phyloP scores from a whole-genome alignment of 1,140 invertebrate genomes.

The Hypsibius dujardini region DNA sequence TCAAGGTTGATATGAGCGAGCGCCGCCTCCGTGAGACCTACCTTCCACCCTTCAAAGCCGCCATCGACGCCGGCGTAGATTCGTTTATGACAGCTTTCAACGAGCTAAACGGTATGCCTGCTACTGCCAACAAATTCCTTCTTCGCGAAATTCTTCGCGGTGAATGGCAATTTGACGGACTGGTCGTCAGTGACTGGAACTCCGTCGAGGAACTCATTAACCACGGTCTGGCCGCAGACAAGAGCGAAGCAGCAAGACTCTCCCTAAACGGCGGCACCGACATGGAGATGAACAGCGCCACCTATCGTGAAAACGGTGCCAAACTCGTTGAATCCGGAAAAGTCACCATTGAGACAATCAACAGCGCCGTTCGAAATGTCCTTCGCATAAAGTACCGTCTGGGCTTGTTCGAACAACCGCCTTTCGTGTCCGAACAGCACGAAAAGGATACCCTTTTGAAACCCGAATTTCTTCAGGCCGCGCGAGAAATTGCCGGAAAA shows the following conservation, averaged over 20 bases:
- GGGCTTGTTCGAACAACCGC: conserved; percentile 22
- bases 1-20: conserved; percentile 17
- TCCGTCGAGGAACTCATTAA: conserved; percentile 17
- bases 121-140: conserved; percentile 21
- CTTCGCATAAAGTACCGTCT: conserved; percentile 19
- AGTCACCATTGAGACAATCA: conserved; percentile 10
- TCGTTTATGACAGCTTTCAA: conserved; percentile 22
- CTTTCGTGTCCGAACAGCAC: not conserved
- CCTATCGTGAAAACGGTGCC: not conserved
- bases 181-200: conserved; percentile 22
- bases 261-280: conserved; percentile 18
- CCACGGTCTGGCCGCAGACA: not conserved
- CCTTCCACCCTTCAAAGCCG: conserved; percentile 21
- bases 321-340: conserved; percentile 11
- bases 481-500: conserved; percentile 19
- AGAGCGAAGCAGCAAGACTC: conserved; percentile 5
- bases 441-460: not conserved
- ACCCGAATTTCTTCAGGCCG: conserved; percentile 11
- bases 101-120: conserved; percentile 20
- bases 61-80: conserved; percentile 21
- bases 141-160: conserved; percentile 19
- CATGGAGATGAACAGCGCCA: conserved; percentile 17
- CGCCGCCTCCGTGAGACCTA: conserved; percentile 17
- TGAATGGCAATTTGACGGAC: conserved; percentile 22
- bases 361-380: conserved; percentile 20